Evolutionary conservation across 2,888 invertebrate species (phyloP), one percentile per base, ranked within the genome.

Genomic region (Endotricha flammealis): DNA sequence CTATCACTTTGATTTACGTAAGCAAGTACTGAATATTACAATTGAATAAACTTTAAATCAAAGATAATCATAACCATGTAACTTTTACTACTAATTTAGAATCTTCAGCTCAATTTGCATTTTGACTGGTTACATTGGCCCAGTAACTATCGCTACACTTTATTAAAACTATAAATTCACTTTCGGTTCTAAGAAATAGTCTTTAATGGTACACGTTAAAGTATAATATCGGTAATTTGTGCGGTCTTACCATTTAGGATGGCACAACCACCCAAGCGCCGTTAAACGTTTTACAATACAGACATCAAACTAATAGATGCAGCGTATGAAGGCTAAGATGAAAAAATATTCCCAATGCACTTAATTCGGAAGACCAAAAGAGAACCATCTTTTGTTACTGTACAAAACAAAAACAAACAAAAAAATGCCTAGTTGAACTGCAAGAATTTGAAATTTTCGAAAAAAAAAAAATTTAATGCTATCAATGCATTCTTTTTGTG

Each of bases 181-280:
- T 50, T 53, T 53, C 52, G 48, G 46, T 52, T 49, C 41, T 32
- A 38, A 37, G 14, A 36, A 12, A 14, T 10, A 33, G 1, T 4
- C 25, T 25, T 25, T 33, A 25, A 33, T 33, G 17, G 25, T 9
- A 24, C 25, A 25, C 11, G 24, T 25, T 33, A 27, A 27, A 17
- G 25, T 17, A 27, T 33, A 27, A 33, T 12, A 33, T 27, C 27
- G 32, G 16, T 25, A 17, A 33, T 33, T 25, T 33, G 64, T 67
- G 62, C 64, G 64, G 60, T 42, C 60, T 59, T 60, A 60, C 66
- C 65, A 67, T 69, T 69, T 62, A 61, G 62, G 59, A 57, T 20
- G 8, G 52, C 57, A 51, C 53, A 53, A 52, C 57, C 32, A 11
- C 17, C 14, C 25, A 33, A 58, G 50, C 12, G 25, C 65, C 60